Conservation (phyloP, 2,797 vertebrate species). For the Acipenser transmontanus region DNA sequence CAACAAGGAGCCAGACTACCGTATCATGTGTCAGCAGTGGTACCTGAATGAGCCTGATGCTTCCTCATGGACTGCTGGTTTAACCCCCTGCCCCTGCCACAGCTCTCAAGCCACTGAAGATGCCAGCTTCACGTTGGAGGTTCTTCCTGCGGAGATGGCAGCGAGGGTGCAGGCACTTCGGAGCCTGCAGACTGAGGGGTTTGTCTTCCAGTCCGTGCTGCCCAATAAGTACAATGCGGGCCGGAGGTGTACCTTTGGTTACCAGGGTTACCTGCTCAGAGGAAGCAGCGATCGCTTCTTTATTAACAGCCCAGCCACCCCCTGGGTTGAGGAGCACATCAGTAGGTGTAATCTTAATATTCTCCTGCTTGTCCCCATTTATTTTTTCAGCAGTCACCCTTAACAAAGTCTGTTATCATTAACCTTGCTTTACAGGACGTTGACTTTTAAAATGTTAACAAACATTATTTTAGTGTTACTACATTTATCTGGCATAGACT, state of each 20-base stretch:
- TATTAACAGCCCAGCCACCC: constrained; percentile 9
- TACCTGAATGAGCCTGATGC: constrained; percentile 54
- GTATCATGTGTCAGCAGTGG: constrained; percentile 59
- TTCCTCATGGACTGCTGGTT: constrained; percentile 42
- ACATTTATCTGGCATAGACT: too few species aligned
- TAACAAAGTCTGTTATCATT: too few species aligned
- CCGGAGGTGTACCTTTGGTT: constrained; percentile 66
- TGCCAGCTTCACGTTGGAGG: constrained; percentile 53
- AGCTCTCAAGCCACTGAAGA: constrained; percentile 56
- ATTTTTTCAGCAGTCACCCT: too few species aligned
- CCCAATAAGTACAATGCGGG: constrained; percentile 53
- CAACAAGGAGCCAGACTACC: constrained; percentile 32
- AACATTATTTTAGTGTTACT: too few species aligned
- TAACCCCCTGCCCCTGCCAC: constrained; percentile 63
- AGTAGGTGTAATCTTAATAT: constrained; percentile 37
- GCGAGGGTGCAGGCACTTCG: constrained; percentile 39
- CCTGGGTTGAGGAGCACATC: constrained; percentile 52
- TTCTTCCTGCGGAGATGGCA: constrained; percentile 26
- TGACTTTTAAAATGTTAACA: too few species aligned
- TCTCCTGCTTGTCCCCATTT: background rate
- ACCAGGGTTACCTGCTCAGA: constrained; percentile 58
- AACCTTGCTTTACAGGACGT: too few species aligned
- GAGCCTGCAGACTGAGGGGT: constrained; percentile 34
- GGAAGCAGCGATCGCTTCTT: constrained; percentile 69
- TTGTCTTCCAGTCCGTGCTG: constrained; percentile 55